Base-by-base conservation (phyloP, 1,140 invertebrate species). In the Euura lappo region DNA sequence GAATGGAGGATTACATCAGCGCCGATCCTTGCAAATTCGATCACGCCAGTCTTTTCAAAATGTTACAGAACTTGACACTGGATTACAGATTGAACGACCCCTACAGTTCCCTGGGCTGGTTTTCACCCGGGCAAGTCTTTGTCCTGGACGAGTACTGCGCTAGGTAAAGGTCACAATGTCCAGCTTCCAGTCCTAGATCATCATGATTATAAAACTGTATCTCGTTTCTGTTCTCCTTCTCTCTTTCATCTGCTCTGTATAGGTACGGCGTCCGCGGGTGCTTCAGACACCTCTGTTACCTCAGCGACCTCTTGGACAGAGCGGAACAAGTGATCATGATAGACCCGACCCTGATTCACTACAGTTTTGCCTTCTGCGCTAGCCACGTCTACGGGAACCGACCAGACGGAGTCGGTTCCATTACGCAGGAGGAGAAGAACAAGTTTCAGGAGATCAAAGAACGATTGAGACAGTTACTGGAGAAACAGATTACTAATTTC, bases 401-500 rank as follows among this genome's bases (percentile, higher is more conserved):
- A 89, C 97, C 98, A 45, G 98, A 99, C 89, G 98, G 98, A 13
- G 97, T 99, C 75, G 98, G 98, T 74, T 99, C 98, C 78, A 98
- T 99, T 73, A 97, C 97, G 4, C 93, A 97, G 80, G 97, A 98
- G 84, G 99, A 99, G 85, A 99, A 98, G 84, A 97, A 99, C 81
- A 97, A 97, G 83, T 99, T 99, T 88, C 94, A 97, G 72, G 96
- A 98, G 84, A 96, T 99, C 73, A 99, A 99, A 86, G 98, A 99
- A 81, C 90, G 98, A 68, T 89, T 99, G 70, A 92, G 96, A 81
- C 93, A 96, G 78, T 89, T 99, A 71, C 88, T 99, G 66, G 98
- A 99, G 88, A 94, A 98, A 87, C 98, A 99, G 91, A 99, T 99
- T 73, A 99, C 98, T 3, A 98, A 99, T 91, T 99, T 99, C 89